Evolutionary conservation across 2,113 vertebrate genomes (phyloP), one percentile per base, ranked within the genome.

Genomic region (Piprites chloris): DNA sequence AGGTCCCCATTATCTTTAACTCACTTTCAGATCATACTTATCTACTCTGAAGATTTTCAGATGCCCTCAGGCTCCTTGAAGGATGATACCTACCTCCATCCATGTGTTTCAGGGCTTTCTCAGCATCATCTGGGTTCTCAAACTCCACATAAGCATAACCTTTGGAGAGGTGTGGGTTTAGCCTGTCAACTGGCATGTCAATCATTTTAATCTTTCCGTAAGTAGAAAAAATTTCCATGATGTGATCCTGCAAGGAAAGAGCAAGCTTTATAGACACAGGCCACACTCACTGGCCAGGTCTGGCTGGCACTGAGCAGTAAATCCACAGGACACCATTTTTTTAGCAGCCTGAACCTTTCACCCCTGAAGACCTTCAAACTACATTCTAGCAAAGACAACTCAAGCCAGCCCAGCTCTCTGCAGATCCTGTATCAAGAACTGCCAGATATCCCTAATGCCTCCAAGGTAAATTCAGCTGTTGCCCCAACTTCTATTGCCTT

Each of bases 201-300:
- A 99, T 99, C 99, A 99, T 99, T 96, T 99, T 99, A 86, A 99
- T 99, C 96, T 99, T 99, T 63, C 99, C 99, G 0, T 99, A 99
- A 27, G 98, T 99, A 80, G 99, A 98, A 97, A 99, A 99, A 88
- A 99, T 99, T 97, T 99, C 99, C 98, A 99, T 99, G 58, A 99
- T 99, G 97, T 99, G 99, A 87, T 99, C 99, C 99, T 99, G 92
- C 15, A 94, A 50, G 49, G 12, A 84, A 46, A 92, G 10, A 75
- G 39, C 5, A 9, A 77, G 24, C 16, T 39, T 80, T 68, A 47
- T 55, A 28, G 56, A 65, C 14, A 28, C 2, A 53, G 33, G 50
- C 21, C 62, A 75, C 7, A 11, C n/a, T 53, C 18, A 52, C 46
- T 15, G 7, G 49, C 28, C 77, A 72, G 12, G 11, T 16, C 32